Evolutionary conservation across 2,797 vertebrate species (phyloP).

Genomic region (Molossus alvarezi): DNA sequence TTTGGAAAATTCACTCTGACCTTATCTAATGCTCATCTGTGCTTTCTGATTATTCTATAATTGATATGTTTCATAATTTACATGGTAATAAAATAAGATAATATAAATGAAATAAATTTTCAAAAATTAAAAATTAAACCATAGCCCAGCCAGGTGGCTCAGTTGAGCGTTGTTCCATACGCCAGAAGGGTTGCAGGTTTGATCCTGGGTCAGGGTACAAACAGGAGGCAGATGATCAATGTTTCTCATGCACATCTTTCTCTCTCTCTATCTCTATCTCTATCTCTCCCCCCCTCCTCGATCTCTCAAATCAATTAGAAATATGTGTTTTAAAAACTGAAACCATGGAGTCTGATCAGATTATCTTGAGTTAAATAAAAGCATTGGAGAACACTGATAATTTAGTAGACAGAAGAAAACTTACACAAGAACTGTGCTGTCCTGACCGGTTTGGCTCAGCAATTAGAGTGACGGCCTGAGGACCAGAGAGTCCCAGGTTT

Average conservation of each 20-base stretch:
- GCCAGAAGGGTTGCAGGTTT: no score
- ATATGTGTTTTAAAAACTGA: not conserved
- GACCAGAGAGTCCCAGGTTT: no score
- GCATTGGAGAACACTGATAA: not conserved
- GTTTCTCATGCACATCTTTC: no score
- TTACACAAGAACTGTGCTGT: no score
- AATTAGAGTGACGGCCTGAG: no score
- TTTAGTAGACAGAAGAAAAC: not conserved
- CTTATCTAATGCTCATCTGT: slow-evolving; percentile 12
- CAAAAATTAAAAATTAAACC: slow-evolving; percentile 33
- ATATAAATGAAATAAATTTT: slow-evolving; percentile 23
- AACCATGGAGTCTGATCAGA: not conserved
- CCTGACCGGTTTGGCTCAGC: no score
- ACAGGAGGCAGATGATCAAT: no score
- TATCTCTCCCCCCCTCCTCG: no score
- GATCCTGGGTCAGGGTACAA: no score
- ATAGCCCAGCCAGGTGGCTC: not conserved
- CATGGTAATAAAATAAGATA: not conserved
- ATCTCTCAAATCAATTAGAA: no score
- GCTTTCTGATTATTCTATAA: slow-evolving; percentile 38
- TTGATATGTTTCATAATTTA: not conserved
- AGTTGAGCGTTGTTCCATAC: no score
- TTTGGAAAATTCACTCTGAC: slow-evolving; percentile 17
- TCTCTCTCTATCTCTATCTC: no score
- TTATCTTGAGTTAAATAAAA: not conserved